phyloP scores from a whole-genome alignment of 1,140 invertebrate genomes.

The Hormaphis cornu region DNA sequence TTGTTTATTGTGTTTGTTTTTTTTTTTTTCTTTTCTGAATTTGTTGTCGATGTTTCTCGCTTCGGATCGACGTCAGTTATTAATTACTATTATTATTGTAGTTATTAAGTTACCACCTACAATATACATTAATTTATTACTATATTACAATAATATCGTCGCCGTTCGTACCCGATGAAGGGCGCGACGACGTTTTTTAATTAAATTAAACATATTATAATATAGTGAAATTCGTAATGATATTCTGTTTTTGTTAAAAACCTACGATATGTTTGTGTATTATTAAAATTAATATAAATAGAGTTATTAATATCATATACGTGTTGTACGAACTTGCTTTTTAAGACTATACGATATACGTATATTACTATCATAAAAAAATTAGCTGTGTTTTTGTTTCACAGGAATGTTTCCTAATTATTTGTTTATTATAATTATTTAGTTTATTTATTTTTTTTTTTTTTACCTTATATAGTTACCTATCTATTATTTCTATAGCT shows the following conservation, averaged over 20 bases:
- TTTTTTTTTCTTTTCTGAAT: too few relatives aligned
- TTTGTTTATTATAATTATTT: background rate
- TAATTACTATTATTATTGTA: too few relatives aligned
- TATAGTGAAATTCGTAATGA: background rate
- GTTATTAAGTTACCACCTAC: too few relatives aligned
- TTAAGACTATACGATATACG: background rate
- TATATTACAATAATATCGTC: too few relatives aligned
- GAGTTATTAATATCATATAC: too few relatives aligned
- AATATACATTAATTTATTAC: too few relatives aligned
- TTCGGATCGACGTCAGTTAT: too few relatives aligned
- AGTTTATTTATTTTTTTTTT: background rate
- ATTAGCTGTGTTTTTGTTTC: slow-evolving; percentile 10
- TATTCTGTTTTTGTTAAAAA: background rate
- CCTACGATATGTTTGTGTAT: too few relatives aligned
- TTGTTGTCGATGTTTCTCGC: too few relatives aligned
- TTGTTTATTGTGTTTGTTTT: too few relatives aligned
- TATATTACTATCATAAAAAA: background rate
- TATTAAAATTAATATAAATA: too few relatives aligned
- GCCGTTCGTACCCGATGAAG: too few relatives aligned
- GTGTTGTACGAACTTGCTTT: background rate
- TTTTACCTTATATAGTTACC: slow-evolving; percentile 20
- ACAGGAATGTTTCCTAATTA: background rate
- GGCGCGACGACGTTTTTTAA: background rate
- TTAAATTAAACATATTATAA: background rate
- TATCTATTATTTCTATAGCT: slow-evolving; percentile 6